Conservation (phyloP, 2,797 vertebrate species). For the Diglossa cyanea region DNA sequence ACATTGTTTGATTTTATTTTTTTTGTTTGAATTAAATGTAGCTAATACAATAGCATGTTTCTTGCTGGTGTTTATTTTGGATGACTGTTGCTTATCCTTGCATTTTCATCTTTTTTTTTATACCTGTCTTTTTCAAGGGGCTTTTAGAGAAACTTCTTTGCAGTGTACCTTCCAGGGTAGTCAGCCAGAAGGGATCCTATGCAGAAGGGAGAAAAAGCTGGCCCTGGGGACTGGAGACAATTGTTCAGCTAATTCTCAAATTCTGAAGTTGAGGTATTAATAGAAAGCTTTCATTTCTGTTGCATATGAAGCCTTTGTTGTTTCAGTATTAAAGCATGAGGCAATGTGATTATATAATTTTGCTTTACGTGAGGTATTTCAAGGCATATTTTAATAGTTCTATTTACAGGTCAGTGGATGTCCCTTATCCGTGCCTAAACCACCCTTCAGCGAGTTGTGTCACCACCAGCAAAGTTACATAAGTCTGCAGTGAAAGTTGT, state of each 20-base stretch:
- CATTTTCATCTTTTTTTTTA: neutral
- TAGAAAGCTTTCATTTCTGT: constrained; percentile 12
- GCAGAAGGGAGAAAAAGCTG: neutral
- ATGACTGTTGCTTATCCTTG: rapidly evolving
- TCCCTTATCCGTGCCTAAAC: neutral
- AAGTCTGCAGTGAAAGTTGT: constrained; percentile 14
- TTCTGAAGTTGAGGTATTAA: neutral
- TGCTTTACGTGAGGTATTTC: neutral
- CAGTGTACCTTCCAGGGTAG: neutral
- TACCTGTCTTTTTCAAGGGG: neutral
- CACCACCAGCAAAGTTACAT: neutral
- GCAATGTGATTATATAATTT: neutral
- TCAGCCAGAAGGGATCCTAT: neutral
- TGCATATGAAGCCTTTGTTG: neutral
- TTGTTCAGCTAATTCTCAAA: neutral
- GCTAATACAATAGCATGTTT: neutral
- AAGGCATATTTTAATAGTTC: neutral
- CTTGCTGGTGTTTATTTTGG: neutral
- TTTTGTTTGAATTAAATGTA: neutral
- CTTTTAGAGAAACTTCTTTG: neutral
- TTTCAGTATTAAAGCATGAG: neutral
- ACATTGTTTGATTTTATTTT: neutral
- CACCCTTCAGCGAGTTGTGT: neutral
- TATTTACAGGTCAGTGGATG: neutral
- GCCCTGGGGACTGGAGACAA: neutral